phyloP scores from a whole-genome alignment of 1,140 invertebrate genomes.

The Ips typographus region DNA sequence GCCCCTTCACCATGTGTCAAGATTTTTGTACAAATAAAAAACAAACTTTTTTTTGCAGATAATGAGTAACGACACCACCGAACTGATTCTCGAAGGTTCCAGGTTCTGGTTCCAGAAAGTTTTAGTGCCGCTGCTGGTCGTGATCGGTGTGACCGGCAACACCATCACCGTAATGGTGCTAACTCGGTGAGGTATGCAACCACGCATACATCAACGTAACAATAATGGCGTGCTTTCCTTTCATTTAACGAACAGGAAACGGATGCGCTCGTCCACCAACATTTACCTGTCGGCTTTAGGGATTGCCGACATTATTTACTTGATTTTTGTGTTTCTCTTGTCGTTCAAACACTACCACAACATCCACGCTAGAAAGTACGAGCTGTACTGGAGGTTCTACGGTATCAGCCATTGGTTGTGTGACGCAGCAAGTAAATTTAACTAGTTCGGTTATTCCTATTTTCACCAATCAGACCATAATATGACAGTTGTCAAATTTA shows the following conservation, averaged over 20 bases:
- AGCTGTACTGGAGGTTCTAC: slow-evolving; percentile 59
- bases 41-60: slow-evolving; percentile 13
- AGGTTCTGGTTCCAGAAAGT: slow-evolving; percentile 67
- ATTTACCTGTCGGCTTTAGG: slow-evolving; percentile 73
- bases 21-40: no score
- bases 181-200: slow-evolving; percentile 55
- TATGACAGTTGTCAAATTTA: background rate
- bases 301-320: slow-evolving; percentile 70
- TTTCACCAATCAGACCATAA: background rate
- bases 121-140: slow-evolving; percentile 67
- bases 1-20: background rate
- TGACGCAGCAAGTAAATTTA: slow-evolving; percentile 63
- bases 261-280: slow-evolving; percentile 77
- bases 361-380: slow-evolving; percentile 51
- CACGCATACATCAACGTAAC: slow-evolving; percentile 6
- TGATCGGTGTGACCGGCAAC: slow-evolving; percentile 71
- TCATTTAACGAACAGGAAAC: slow-evolving; percentile 53
- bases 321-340: slow-evolving; percentile 66
- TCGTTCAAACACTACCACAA: slow-evolving; percentile 64
- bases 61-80: slow-evolving; percentile 29
- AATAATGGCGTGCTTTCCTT: background rate
- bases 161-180: slow-evolving; percentile 72
- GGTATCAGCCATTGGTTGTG: slow-evolving; percentile 62
- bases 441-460: slow-evolving; percentile 3
- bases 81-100: slow-evolving; percentile 51